phyloP scores from a whole-genome alignment of 2,888 invertebrate genomes.

The Melanotus villosus region DNA sequence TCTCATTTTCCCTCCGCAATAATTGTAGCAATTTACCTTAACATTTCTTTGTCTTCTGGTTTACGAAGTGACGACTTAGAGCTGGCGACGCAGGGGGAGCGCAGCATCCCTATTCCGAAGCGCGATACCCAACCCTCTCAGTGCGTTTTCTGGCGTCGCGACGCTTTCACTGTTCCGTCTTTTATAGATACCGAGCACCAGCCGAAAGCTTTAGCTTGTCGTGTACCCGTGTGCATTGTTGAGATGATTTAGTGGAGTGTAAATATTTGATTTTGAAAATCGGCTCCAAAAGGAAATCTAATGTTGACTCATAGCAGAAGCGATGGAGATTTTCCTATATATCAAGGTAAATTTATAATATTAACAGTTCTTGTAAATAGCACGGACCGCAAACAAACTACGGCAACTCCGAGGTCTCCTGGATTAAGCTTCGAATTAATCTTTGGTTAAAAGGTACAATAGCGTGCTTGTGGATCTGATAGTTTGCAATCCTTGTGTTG shows the following conservation, averaged over 20 bases:
- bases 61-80: slow-evolving; percentile 24
- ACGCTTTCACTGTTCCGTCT: slow-evolving; percentile 50
- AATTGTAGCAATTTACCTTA: neutral
- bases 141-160: slow-evolving; percentile 58
- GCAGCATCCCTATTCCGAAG: slow-evolving; percentile 56
- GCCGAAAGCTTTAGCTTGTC: slow-evolving; percentile 27
- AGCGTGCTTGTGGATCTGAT: no score
- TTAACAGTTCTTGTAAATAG: no score
- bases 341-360: slow-evolving; percentile 75
- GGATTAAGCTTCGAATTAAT: no score
- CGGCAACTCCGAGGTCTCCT: no score
- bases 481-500: no score
- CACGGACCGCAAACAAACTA: no score
- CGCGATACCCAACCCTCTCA: slow-evolving; percentile 56
- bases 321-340: slow-evolving; percentile 88
- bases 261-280: slow-evolving; percentile 66
- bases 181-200: slow-evolving; percentile 28
- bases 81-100: slow-evolving; percentile 51
- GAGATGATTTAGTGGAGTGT: slow-evolving; percentile 38
- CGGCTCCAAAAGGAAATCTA: slow-evolving; percentile 61
- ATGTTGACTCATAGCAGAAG: slow-evolving; percentile 90
- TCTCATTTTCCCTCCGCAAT: neutral
- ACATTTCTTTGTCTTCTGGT: slow-evolving; percentile 30
- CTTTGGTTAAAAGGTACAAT: no score
- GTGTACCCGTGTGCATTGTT: slow-evolving; percentile 37